Percentiles rank a stretch among this genome's conserved stretches.
These are phyloP conservation scores for Psix sp. DNA, from an alignment of 1,140 invertebrate genomes.

Conservation along the genomic window DNA sequence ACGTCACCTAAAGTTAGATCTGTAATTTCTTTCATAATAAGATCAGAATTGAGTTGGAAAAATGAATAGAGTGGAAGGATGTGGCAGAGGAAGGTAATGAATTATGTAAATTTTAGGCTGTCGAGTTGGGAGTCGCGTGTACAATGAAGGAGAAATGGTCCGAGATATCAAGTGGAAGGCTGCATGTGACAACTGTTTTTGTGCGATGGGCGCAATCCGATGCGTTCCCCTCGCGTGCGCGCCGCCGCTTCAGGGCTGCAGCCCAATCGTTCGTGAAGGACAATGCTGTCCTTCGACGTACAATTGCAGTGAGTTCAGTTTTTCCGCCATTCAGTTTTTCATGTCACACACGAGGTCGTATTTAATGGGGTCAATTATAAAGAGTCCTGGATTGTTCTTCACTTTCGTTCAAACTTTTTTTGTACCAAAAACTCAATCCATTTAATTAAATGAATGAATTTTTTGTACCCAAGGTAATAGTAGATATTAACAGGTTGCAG, in stretches of 20 bases:
- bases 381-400: not conserved
- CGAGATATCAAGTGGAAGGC: constrained; percentile 78
- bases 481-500: constrained; percentile 73
- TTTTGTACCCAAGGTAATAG: not conserved
- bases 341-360: constrained; percentile 1
- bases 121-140: constrained; percentile 79
- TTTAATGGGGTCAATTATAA: constrained; percentile 1
- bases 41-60: no score
- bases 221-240: constrained; percentile 87
- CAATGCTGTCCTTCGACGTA: constrained; percentile 91
- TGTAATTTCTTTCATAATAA: no score
- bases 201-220: constrained; percentile 83
- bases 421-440: not conserved
- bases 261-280: constrained; percentile 84
- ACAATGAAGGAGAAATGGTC: constrained; percentile 87
- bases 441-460: not conserved
- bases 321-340: constrained; percentile 5
- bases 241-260: constrained; percentile 84
- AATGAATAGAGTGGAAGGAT: no score
- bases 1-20: no score
- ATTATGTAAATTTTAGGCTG: constrained; percentile 81
- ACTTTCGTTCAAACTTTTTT: not conserved
- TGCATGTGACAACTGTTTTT: constrained; percentile 88
- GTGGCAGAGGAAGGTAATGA: no score
- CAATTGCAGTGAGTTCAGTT: constrained; percentile 82